A percentile compares a stretch with the other conserved stretches of the same genome.
Conservation (phyloP, 2,113 vertebrate species). For the Pomatorhinus ruficollis region DNA sequence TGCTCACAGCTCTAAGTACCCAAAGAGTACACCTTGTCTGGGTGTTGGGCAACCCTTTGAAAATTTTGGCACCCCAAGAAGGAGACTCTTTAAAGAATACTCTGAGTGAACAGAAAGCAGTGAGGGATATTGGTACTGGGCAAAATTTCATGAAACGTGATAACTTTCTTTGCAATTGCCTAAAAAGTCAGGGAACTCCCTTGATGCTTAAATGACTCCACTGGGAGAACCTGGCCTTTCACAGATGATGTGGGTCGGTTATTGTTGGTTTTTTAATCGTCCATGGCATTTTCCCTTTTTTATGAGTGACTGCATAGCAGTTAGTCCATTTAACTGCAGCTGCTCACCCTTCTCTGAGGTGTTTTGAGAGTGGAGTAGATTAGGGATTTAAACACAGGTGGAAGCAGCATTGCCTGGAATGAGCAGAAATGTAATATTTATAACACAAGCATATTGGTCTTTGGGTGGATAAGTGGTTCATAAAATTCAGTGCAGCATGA, state of each 20-base stretch:
- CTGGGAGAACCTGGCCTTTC: neutral
- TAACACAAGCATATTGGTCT: slow-evolving; percentile 46
- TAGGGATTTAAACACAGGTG: slow-evolving; percentile 55
- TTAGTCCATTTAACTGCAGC: slow-evolving; percentile 36
- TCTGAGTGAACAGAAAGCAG: neutral
- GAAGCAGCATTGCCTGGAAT: slow-evolving; percentile 19
- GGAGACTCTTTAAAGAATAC: neutral
- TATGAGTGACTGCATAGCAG: neutral
- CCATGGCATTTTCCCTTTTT: neutral
- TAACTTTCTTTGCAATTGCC: neutral
- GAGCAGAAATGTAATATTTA: slow-evolving; percentile 57
- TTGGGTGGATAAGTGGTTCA: slow-evolving; percentile 37
- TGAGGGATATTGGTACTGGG: neutral
- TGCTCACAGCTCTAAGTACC: neutral
- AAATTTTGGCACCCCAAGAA: neutral
- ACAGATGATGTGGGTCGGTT: neutral
- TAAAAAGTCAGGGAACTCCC: neutral
- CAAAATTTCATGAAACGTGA: neutral
- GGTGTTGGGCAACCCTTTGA: neutral
- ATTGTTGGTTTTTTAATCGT: neutral
- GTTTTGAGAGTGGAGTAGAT: slow-evolving; percentile 16
- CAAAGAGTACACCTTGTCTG: neutral
- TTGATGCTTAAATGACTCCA: neutral
- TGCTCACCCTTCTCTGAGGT: neutral
- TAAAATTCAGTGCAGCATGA: slow-evolving; percentile 59